A percentile compares a stretch with the other conserved stretches of the same genome.
Evolutionary conservation across 2,888 invertebrate species (phyloP).

Genomic region (Stomorhina lunata): DNA sequence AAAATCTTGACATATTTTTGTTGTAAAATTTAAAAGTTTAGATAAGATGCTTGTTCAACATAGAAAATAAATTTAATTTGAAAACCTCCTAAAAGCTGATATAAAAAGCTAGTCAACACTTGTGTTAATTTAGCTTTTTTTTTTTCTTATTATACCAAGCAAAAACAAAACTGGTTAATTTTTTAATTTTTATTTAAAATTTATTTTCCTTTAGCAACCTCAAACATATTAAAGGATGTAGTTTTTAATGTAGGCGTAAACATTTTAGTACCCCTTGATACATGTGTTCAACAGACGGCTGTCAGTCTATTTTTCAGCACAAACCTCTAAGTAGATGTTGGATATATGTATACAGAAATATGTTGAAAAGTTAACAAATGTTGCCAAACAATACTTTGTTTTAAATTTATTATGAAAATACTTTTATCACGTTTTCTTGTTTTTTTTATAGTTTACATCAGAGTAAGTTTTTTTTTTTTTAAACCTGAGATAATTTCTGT

Average conservation of each 20-base stretch:
- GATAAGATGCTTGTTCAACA: slow-evolving; percentile 63
- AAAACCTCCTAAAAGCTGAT: neutral
- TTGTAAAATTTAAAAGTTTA: slow-evolving; percentile 40
- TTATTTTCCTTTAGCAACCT: neutral
- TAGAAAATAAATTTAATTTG: slow-evolving; percentile 33
- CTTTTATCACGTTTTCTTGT: neutral
- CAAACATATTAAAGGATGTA: slow-evolving; percentile 58
- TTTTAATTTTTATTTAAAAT: slow-evolving; percentile 2
- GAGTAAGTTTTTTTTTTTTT: neutral
- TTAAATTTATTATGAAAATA: neutral
- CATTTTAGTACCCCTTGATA: slow-evolving; percentile 9
- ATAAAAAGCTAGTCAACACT: slow-evolving; percentile 31
- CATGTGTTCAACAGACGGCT: slow-evolving; percentile 37
- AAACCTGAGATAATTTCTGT: slow-evolving; percentile 43
- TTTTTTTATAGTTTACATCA: neutral
- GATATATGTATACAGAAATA: no score
- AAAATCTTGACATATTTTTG: slow-evolving; percentile 35
- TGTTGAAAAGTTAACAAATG: slow-evolving; percentile 22
- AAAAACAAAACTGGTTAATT: slow-evolving; percentile 49
- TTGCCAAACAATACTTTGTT: neutral
- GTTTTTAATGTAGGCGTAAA: slow-evolving; percentile 60
- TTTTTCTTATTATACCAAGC: neutral
- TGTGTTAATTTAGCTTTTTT: slow-evolving; percentile 10
- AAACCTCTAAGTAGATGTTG: slow-evolving; percentile 15
- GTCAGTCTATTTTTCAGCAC: slow-evolving; percentile 46